Conservation (phyloP, 2,888 invertebrate genomes). For the Octodonta nipae region DNA sequence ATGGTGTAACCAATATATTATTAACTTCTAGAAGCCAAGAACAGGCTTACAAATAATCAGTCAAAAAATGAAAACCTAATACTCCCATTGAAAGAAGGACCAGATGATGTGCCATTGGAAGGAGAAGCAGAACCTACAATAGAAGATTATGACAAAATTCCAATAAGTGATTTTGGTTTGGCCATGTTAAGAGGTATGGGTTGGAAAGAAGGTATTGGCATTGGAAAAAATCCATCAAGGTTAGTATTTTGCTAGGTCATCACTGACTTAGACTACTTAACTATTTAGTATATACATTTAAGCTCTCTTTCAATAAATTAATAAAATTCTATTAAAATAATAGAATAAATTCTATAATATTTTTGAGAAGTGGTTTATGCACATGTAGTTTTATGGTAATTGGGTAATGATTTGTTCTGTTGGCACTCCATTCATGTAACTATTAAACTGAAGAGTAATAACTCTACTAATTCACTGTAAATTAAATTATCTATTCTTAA, state of each 20-base stretch:
- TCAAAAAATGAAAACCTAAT: conserved; percentile 30
- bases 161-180: conserved; percentile 70
- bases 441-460: too few relatives aligned
- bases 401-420: too few relatives aligned
- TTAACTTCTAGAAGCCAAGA: conserved; percentile 23
- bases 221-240: conserved; percentile 43
- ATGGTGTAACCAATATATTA: conserved; percentile 5
- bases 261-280: not conserved
- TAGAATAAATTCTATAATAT: too few relatives aligned
- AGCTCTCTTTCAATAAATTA: too few relatives aligned
- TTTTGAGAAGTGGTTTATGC: too few relatives aligned
- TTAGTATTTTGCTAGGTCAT: conserved; percentile 18
- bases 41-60: conserved; percentile 26
- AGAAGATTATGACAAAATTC: conserved; percentile 56
- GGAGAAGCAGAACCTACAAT: conserved; percentile 50
- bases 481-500: too few relatives aligned
- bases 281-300: too few relatives aligned
- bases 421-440: too few relatives aligned
- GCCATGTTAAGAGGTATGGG: conserved; percentile 79
- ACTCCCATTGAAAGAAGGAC: conserved; percentile 42
- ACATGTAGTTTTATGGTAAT: too few relatives aligned
- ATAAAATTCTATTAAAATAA: too few relatives aligned
- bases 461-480: too few relatives aligned
- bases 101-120: conserved; percentile 46
- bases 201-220: conserved; percentile 61